Percentiles rank a stretch among this genome's conserved stretches.
These are phyloP conservation scores for Microchrysa polita DNA, from an alignment of 2,888 invertebrate genomes.

Conservation along the genomic window DNA sequence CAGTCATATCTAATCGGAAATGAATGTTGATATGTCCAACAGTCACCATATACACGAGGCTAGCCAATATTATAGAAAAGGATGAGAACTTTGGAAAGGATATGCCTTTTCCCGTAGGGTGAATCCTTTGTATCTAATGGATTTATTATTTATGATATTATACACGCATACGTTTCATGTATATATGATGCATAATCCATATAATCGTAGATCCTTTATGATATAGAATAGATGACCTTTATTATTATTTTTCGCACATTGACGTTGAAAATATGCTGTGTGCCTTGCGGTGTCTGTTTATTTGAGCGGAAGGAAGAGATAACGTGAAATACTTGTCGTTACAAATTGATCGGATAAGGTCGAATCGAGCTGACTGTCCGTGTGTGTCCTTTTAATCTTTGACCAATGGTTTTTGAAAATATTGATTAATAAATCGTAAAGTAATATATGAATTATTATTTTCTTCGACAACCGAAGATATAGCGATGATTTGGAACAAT, in stretches of 20 bases:
- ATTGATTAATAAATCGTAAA: constrained; percentile 11
- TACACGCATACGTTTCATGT: no score
- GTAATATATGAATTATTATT: constrained; percentile 7
- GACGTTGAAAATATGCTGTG: background rate
- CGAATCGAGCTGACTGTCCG: background rate
- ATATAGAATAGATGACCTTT: background rate
- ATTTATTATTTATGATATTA: constrained; percentile 5
- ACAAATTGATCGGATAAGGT: background rate
- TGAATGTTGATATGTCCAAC: background rate
- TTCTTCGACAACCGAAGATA: background rate
- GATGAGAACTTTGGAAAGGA: background rate
- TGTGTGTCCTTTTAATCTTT: background rate
- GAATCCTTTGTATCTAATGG: background rate
- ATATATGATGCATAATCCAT: no score
- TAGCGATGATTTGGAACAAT: no score
- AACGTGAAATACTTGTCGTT: constrained; percentile 10
- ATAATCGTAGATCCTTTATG: no score
- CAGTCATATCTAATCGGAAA: background rate
- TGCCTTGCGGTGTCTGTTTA: background rate
- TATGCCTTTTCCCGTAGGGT: background rate
- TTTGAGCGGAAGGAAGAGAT: constrained; percentile 26
- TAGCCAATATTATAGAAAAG: background rate
- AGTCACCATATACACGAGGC: no score
- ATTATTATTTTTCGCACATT: background rate
- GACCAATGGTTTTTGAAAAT: constrained; percentile 1